These are phyloP conservation scores for Pteromalus puparum DNA, from an alignment of 1,140 invertebrate species.

Conservation along the genomic window DNA sequence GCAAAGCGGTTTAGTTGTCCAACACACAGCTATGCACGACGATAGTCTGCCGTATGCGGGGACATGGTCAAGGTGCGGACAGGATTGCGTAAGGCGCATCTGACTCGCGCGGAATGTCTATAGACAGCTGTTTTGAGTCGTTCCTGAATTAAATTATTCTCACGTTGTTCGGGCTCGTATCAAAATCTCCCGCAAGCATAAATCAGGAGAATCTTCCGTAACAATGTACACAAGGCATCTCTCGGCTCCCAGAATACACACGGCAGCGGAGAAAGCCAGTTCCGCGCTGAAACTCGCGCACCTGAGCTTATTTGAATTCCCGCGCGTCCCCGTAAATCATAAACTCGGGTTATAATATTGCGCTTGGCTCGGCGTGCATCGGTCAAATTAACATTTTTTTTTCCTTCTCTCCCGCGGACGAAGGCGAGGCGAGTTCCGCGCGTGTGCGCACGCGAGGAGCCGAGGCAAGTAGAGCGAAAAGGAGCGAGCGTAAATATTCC, in stretches of 20 bases:
- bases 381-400: slow-evolving; percentile 23
- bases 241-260: neutral
- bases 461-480: slow-evolving; percentile 31
- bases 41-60: neutral
- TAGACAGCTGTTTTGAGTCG: too few relatives aligned
- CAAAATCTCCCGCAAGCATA: neutral
- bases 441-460: neutral
- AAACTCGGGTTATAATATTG: neutral
- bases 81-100: too few relatives aligned
- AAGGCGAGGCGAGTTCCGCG: slow-evolving; percentile 14
- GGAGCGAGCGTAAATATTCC: slow-evolving; percentile 15
- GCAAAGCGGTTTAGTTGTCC: too few relatives aligned
- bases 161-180: too few relatives aligned
- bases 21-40: too few relatives aligned
- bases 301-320: neutral
- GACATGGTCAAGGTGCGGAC: neutral
- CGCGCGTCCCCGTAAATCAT: neutral
- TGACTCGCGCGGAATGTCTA: too few relatives aligned
- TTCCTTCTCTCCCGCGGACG: neutral
- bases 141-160: too few relatives aligned
- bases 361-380: neutral
- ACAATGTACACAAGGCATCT: too few relatives aligned
- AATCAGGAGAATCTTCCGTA: neutral
- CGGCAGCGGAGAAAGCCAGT: too few relatives aligned
- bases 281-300: too few relatives aligned